Evolutionary conservation across 2,113 vertebrate species (phyloP).

Genomic region (Eptesicus fuscus): DNA sequence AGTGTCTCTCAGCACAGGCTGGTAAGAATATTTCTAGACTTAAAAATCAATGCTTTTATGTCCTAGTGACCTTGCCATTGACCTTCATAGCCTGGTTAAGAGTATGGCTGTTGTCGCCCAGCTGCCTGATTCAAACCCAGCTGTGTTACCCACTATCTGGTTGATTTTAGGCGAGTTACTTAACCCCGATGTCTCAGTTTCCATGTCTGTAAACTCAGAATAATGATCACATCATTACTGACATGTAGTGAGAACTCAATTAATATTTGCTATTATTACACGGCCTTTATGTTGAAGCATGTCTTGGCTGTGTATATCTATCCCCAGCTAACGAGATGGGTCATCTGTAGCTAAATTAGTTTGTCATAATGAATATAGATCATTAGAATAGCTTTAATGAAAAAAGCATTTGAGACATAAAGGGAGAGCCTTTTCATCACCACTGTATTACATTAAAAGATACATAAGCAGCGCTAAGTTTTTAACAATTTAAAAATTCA

Average conservation of each 20-base stretch:
- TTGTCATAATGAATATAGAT: background rate
- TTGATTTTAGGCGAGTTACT: background rate
- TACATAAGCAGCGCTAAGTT: background rate
- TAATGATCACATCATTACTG: background rate
- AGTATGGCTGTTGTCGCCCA: rapidly evolving
- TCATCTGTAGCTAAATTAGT: background rate
- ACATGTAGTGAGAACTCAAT: background rate
- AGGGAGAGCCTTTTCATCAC: background rate
- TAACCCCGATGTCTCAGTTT: background rate
- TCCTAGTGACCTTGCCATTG: background rate
- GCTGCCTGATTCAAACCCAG: background rate
- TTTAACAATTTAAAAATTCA: background rate
- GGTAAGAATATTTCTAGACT: background rate
- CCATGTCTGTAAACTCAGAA: background rate
- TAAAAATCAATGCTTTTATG: background rate
- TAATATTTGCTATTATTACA: background rate
- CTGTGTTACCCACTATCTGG: background rate
- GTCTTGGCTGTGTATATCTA: background rate
- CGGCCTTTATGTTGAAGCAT: background rate
- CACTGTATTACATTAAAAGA: background rate
- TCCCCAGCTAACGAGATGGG: background rate
- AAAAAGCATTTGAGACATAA: background rate
- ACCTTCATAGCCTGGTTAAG: background rate
- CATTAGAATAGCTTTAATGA: background rate
- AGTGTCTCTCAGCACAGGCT: background rate